Evolutionary conservation across 1,140 invertebrate species (phyloP), one percentile per base, ranked within the genome.

Genomic region (Brachionus paranguensis): DNA sequence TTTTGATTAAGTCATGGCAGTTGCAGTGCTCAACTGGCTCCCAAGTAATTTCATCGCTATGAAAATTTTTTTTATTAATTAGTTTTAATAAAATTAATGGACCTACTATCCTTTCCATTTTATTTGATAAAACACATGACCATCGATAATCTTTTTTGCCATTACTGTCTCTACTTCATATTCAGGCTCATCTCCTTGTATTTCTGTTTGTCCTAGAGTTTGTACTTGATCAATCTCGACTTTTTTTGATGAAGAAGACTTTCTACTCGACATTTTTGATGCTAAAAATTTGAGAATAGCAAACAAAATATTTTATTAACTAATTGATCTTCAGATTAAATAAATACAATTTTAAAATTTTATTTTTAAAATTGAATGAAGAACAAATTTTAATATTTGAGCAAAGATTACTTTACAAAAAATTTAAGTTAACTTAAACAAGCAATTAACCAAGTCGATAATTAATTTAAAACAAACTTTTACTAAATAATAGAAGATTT

Each of bases 1-100:
- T 93, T 85, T 92, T 91, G 85, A 98, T 97, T 27, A 97, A 90
- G 86, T 96, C 95, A 0, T 95, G 95, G 88, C 96, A 98, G 87
- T 96, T 95, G 0, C 97, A 89, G 85, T 91, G 90, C 53, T 90
- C 89, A 85, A 89, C 87, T 60, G 89, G 89, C 84, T 90, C 89
- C 79, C 55, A 83, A 24, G 41, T 68, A 6, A 68, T 83, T 2
- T 65, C 55, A 65, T 47, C 37, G 45, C 55, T 65, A 47, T 37
- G 20, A 29, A 70, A 53, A 76, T 20, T 14, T 43, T n/a, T n/a
- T 43, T 0, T 27, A 47, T 14, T 27, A 27, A 29, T 50, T 29
- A 11, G 10, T 14, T 27, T 20, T 45, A 45, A 47, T 1, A 20
- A 20, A 45, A 8, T 74, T n/a, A 47, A 74, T 45, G n/a, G 11